A percentile compares a stretch with the other conserved stretches of the same genome.
Evolutionary conservation across 2,797 vertebrate genomes (phyloP).

Genomic region (Hafferia zeledoni): DNA sequence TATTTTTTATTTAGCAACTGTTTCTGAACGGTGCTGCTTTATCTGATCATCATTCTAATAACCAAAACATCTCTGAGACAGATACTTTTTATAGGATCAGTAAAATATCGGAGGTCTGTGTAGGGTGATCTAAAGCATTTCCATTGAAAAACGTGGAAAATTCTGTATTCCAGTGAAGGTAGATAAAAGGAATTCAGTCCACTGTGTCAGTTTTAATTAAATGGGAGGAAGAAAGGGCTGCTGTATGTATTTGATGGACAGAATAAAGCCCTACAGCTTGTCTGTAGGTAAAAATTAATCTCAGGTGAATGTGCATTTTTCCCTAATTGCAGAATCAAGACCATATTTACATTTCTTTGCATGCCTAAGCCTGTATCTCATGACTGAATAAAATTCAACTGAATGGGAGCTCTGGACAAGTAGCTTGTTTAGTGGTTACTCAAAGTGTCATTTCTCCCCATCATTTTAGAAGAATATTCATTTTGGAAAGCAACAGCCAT

Average conservation of each 20-base stretch:
- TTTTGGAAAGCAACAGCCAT: not conserved
- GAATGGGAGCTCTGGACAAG: not conserved
- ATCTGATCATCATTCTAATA: not conserved
- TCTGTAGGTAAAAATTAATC: not conserved
- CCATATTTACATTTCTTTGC: not conserved
- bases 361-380: not conserved
- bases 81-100: not conserved
- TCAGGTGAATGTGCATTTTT: not conserved
- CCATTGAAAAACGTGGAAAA: not conserved
- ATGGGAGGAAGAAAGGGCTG: not conserved
- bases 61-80: not conserved
- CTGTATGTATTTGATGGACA: not conserved
- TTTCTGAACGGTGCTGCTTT: not conserved
- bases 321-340: not conserved
- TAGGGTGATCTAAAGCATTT: not conserved
- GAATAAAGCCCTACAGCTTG: not conserved
- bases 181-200: not conserved
- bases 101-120: not conserved
- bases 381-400: not conserved
- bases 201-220: slow-evolving; percentile 3
- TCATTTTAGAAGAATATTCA: not conserved
- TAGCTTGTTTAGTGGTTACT: not conserved
- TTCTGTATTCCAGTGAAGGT: not conserved
- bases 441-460: not conserved
- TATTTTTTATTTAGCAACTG: not conserved